Conservation (phyloP, 1,140 invertebrate genomes). For the Pissodes strobi region DNA sequence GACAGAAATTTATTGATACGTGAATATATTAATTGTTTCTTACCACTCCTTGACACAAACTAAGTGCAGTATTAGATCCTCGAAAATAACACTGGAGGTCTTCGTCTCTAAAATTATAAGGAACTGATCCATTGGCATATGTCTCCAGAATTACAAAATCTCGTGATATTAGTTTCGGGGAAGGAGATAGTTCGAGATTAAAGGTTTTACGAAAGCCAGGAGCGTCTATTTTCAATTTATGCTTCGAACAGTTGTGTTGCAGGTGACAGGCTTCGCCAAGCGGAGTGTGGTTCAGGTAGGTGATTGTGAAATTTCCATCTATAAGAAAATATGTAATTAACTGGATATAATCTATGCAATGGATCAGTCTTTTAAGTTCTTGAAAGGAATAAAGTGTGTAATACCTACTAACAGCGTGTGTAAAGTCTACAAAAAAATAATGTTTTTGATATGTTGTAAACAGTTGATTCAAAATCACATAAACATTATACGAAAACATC, state of each 20-base stretch:
- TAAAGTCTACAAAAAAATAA: too few species aligned
- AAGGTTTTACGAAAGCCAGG: slow-evolving; percentile 40
- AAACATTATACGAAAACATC: not conserved
- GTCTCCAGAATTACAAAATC: slow-evolving; percentile 49
- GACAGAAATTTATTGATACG: too few species aligned
- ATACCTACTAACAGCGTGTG: too few species aligned
- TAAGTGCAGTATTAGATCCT: slow-evolving; percentile 44
- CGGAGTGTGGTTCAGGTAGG: slow-evolving; percentile 28
- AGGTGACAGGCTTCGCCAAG: not conserved
- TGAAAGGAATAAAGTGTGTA: too few species aligned
- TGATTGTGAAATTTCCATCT: slow-evolving; percentile 35
- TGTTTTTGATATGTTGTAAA: too few species aligned
- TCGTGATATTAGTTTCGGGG: slow-evolving; percentile 39
- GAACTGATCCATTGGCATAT: slow-evolving; percentile 45
- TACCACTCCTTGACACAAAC: slow-evolving; percentile 51
- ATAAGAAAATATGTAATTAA: slow-evolving; percentile 25
- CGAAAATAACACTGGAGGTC: slow-evolving; percentile 49
- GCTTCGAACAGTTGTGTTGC: slow-evolving; percentile 9
- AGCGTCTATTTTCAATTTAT: slow-evolving; percentile 37
- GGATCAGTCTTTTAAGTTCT: too few species aligned
- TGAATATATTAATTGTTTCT: too few species aligned
- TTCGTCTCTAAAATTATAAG: slow-evolving; percentile 38
- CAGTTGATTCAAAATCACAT: too few species aligned
- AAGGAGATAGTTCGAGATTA: slow-evolving; percentile 38
- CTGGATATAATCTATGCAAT: not conserved